A percentile compares a stretch with the other conserved stretches of the same genome.
Conservation (phyloP, 2,113 vertebrate species). For the Pituophis catenifer region DNA sequence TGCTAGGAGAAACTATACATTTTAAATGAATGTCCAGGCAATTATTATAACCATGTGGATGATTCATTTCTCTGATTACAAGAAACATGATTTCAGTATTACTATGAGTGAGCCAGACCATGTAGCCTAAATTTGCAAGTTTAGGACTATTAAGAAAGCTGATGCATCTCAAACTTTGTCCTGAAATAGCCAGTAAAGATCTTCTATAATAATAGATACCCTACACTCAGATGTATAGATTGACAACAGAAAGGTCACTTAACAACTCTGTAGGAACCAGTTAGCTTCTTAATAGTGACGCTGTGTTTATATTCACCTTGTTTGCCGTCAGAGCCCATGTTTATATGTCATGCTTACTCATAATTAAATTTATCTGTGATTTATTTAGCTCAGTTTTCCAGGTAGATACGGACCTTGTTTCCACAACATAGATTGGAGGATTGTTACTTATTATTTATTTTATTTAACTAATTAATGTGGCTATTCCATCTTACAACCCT, state of each 20-base stretch:
- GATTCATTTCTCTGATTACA: not conserved
- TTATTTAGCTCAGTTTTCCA: not conserved
- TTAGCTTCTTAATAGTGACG: not conserved
- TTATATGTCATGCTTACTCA: not conserved
- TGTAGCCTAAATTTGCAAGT: not conserved
- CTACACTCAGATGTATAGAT: not conserved
- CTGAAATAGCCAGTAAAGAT: not conserved
- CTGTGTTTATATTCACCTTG: not conserved
- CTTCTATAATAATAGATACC: not conserved
- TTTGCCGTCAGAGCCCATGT: not conserved
- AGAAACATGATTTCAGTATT: not conserved
- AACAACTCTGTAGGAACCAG: not conserved
- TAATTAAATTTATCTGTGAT: not conserved
- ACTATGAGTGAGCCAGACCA: not conserved
- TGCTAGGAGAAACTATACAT: no score
- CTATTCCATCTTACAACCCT: not conserved
- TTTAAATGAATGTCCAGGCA: no score
- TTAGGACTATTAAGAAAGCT: not conserved
- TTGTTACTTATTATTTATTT: not conserved
- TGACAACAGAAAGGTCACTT: not conserved
- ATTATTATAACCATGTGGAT: not conserved
- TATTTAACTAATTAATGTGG: not conserved
- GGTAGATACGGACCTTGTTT: not conserved
- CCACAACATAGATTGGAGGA: not conserved
- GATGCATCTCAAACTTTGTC: not conserved